Base-by-base conservation (phyloP, 1,140 invertebrate genomes). In the Solenopsis fugax region DNA sequence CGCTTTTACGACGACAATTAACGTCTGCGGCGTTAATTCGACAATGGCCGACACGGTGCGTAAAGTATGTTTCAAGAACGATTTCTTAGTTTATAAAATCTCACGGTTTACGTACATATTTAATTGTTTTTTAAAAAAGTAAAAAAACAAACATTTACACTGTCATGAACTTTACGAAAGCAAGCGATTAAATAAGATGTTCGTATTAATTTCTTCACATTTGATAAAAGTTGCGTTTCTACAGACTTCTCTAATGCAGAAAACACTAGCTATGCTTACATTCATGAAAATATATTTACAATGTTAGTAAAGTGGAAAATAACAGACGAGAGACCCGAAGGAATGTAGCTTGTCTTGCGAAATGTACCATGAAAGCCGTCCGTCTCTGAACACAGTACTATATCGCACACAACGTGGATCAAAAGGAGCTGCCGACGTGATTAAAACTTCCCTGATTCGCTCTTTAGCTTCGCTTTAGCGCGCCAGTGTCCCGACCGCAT, bases 1-100 rank as follows among this genome's bases (percentile, higher is more conserved):
- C 80, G 56, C 75, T 21, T 67, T 81, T 50, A 77, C 75, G 60
- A 76, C 24, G 45, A 50, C 85, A 87, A 85, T 90, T 84, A 89
- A 75, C 65, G 56, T 76, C 52, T 54, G 48, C 18, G n/a, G 16
- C 12, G 64, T 89, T 87, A 87, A 89, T 84, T 89, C 72, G 37
- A 50, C 41, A 72, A 52, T 50, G 56, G 3, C 41, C 21, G 24
- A 24, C 18, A 29, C 34, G 34, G 64, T 76, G 9, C 34, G 0
- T 81, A 56, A 37, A 64, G n/a, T 24, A 34, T 29, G 6, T 12
- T 21, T 12, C 13, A n/a, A 18, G 24, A 21, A 69, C 16, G 21
- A 13, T 21, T 73, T 60, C 16, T 4, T 41, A 16, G 1, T 21
- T 72, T 45, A 34, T 4, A 12, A 72, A 73, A 37, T 50, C 6